Percentiles rank a stretch among this genome's conserved stretches.
phyloP scores from a whole-genome alignment of 2,113 vertebrate genomes.

The Tretioscincus oriximinensis region DNA sequence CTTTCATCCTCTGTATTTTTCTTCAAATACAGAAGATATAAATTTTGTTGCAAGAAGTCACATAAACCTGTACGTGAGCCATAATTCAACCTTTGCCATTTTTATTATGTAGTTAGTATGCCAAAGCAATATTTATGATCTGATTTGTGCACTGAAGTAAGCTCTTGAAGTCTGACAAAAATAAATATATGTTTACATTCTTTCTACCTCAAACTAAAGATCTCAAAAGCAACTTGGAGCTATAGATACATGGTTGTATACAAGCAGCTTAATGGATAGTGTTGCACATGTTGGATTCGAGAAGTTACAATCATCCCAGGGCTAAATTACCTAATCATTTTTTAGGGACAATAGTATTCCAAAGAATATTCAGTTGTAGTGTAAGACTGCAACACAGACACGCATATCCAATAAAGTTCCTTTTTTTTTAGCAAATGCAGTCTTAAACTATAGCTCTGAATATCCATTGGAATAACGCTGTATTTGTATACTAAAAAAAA shows the following conservation, averaged over 20 bases:
- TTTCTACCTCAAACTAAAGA: neutral
- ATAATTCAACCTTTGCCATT: constrained; percentile 27
- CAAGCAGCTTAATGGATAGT: neutral
- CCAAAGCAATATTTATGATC: constrained; percentile 20
- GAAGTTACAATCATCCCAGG: neutral
- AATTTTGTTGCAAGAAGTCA: constrained; percentile 23
- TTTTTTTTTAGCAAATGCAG: too few species aligned
- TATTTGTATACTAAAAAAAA: too few species aligned
- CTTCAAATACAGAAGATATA: constrained; percentile 16
- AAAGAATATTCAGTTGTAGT: too few species aligned
- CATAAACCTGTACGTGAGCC: constrained; percentile 11
- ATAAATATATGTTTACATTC: neutral
- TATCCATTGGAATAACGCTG: too few species aligned
- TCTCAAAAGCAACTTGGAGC: neutral
- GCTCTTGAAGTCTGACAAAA: constrained; percentile 8
- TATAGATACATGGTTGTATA: neutral
- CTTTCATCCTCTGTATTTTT: constrained; percentile 5
- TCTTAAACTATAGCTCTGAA: too few species aligned
- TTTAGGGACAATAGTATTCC: neutral
- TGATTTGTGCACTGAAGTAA: constrained; percentile 8
- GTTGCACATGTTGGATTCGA: neutral
- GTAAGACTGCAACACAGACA: too few species aligned
- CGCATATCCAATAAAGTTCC: too few species aligned
- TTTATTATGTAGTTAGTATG: constrained; percentile 23
- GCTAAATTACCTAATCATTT: neutral